A percentile compares a stretch with the other conserved stretches of the same genome.
These are phyloP conservation scores for Drosophila novamexicana DNA, from an alignment of 1,140 invertebrate genomes.

Conservation along the genomic window DNA sequence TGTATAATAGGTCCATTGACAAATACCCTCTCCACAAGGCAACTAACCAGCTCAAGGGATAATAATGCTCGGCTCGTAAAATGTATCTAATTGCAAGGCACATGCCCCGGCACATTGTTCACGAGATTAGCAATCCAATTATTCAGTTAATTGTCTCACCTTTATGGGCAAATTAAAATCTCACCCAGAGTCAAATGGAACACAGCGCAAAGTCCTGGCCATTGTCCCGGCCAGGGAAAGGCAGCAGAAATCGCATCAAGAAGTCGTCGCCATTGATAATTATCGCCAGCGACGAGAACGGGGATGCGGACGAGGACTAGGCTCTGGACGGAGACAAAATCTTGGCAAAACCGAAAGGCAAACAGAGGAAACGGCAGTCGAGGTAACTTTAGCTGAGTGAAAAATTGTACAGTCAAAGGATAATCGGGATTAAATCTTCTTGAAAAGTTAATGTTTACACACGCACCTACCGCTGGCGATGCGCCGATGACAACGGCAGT, in stretches of 20 bases:
- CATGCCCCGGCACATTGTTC: slow-evolving; percentile 60
- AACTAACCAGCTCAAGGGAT: slow-evolving; percentile 55
- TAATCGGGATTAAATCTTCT: slow-evolving; percentile 83
- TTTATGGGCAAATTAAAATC: slow-evolving; percentile 82
- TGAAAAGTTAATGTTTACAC: slow-evolving; percentile 83
- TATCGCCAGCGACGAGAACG: slow-evolving; percentile 38
- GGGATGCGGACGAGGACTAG: slow-evolving; percentile 15
- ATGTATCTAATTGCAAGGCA: slow-evolving; percentile 32
- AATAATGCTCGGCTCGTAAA: slow-evolving; percentile 13
- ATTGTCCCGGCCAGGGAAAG: slow-evolving; percentile 57
- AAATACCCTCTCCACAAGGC: background rate
- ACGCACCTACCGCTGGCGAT: slow-evolving; percentile 79
- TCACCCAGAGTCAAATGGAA: slow-evolving; percentile 73
- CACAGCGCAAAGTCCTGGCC: slow-evolving; percentile 32
- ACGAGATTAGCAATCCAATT: slow-evolving; percentile 73
- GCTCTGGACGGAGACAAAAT: slow-evolving; percentile 38
- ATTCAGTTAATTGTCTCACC: slow-evolving; percentile 82
- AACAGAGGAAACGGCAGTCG: slow-evolving; percentile 47
- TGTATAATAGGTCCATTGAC: background rate
- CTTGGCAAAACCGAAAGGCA: slow-evolving; percentile 68
- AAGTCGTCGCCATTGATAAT: slow-evolving; percentile 79
- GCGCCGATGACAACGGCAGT: slow-evolving; percentile 42
- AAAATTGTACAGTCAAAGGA: slow-evolving; percentile 82
- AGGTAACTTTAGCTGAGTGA: slow-evolving; percentile 65
- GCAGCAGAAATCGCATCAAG: slow-evolving; percentile 75